Percentiles rank a stretch among this genome's conserved stretches.
These are phyloP conservation scores for Tetragnatha versicolor DNA, from an alignment of 1,140 invertebrate species.

Conservation along the genomic window DNA sequence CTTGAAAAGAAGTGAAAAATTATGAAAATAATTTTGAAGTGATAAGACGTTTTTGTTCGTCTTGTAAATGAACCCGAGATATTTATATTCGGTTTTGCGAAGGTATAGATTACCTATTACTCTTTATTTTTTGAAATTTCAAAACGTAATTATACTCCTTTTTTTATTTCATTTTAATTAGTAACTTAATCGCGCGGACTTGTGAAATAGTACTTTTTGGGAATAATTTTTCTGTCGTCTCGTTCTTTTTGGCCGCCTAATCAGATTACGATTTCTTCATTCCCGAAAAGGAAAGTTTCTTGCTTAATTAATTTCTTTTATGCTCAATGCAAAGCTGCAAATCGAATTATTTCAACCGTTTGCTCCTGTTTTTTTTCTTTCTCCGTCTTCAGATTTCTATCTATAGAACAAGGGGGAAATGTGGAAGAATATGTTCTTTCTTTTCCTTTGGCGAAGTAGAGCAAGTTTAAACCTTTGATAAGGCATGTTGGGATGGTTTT, in stretches of 20 bases:
- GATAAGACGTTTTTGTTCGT: too few relatives aligned
- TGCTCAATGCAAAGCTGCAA: neutral
- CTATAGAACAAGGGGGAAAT: too few relatives aligned
- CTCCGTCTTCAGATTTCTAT: too few relatives aligned
- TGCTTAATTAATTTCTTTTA: conserved; percentile 5
- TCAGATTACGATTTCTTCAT: conserved; percentile 9
- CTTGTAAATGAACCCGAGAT: too few relatives aligned
- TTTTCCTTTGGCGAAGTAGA: neutral
- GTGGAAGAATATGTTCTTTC: too few relatives aligned
- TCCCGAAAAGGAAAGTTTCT: neutral
- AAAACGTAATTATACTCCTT: neutral
- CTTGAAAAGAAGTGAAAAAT: too few relatives aligned
- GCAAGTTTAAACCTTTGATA: neutral
- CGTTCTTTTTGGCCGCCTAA: conserved; percentile 4
- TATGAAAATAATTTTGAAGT: too few relatives aligned
- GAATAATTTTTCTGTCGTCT: neutral
- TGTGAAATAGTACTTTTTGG: neutral
- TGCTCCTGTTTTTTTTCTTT: neutral
- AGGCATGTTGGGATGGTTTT: neutral
- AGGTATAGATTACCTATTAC: too few relatives aligned
- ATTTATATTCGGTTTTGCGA: too few relatives aligned
- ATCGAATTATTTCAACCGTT: neutral
- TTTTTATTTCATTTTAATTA: conserved; percentile 4
- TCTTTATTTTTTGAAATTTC: neutral
- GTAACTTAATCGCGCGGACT: neutral